These are phyloP conservation scores for Macropis europaea DNA, from an alignment of 2,888 invertebrate species.

Conservation along the genomic window DNA sequence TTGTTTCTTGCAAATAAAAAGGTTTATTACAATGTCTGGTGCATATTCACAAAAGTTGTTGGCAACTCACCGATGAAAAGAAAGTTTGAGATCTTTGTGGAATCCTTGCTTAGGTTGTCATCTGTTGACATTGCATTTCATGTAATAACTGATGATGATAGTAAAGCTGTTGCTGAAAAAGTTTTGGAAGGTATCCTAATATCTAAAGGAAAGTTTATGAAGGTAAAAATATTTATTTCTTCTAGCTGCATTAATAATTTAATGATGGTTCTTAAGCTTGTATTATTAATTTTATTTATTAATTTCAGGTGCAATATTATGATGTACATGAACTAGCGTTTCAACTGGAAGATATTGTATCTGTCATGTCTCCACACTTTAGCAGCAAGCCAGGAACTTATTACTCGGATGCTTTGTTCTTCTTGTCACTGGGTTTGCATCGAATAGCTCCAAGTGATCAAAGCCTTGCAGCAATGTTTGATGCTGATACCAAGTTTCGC, in stretches of 20 bases:
- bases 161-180: slow-evolving; percentile 81
- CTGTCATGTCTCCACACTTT: slow-evolving; percentile 86
- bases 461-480: slow-evolving; percentile 85
- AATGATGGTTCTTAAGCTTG: neutral
- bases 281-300: neutral
- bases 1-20: neutral
- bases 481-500: slow-evolving; percentile 89
- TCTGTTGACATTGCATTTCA: slow-evolving; percentile 82
- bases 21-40: slow-evolving; percentile 81
- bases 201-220: slow-evolving; percentile 75
- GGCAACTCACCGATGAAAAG: slow-evolving; percentile 81
- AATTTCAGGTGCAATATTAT: slow-evolving; percentile 82
- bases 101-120: slow-evolving; percentile 81
- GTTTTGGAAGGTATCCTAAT: slow-evolving; percentile 79
- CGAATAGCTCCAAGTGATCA: slow-evolving; percentile 84
- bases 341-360: slow-evolving; percentile 84
- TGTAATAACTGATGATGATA: slow-evolving; percentile 84
- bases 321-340: slow-evolving; percentile 83
- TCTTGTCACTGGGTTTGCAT: slow-evolving; percentile 87
- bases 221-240: slow-evolving; percentile 68
- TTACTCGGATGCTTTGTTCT: slow-evolving; percentile 90
- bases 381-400: slow-evolving; percentile 87
- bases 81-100: slow-evolving; percentile 81
- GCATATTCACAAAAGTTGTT: slow-evolving; percentile 83
- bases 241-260: no score